A percentile compares a stretch with the other conserved stretches of the same genome.
phyloP scores from a whole-genome alignment of 2,797 vertebrate genomes.

The Hydrolagus colliei region DNA sequence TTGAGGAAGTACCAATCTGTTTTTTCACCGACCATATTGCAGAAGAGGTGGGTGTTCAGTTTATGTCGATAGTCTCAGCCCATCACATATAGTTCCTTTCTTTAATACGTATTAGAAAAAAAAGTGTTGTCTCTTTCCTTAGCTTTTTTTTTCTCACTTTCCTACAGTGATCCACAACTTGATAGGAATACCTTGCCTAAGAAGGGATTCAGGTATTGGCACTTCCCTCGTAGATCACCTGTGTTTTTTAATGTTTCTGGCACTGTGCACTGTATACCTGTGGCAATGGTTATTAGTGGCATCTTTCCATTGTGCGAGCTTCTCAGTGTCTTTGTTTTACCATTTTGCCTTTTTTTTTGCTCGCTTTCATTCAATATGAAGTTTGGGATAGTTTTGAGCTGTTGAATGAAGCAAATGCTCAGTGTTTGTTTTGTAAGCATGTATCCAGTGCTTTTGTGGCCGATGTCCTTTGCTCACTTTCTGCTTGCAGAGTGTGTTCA shows the following conservation, averaged over 20 bases:
- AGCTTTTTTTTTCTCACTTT: constrained; percentile 69
- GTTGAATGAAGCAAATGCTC: background rate
- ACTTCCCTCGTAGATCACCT: constrained; percentile 47
- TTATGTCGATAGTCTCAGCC: background rate
- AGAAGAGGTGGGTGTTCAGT: background rate
- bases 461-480: background rate
- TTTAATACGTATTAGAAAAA: constrained; percentile 52
- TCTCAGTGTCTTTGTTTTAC: background rate
- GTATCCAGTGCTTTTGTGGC: constrained; percentile 8
- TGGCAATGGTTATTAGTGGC: constrained; percentile 41
- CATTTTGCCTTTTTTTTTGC: background rate
- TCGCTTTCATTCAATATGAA: background rate
- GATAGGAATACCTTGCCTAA: constrained; percentile 98
- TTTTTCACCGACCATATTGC: background rate
- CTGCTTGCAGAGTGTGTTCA: background rate
- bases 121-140: constrained; percentile 37
- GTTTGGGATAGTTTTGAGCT: background rate
- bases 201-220: constrained; percentile 91
- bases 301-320: constrained; percentile 47
- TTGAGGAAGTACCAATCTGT: background rate
- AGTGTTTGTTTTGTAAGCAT: constrained; percentile 24
- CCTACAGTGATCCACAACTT: constrained; percentile 83
- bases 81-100: constrained; percentile 32
- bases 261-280: constrained; percentile 51
- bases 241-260: constrained; percentile 52